These are phyloP conservation scores for Chaenogobius annularis DNA, from an alignment of 2,113 vertebrate genomes.

Conservation along the genomic window DNA sequence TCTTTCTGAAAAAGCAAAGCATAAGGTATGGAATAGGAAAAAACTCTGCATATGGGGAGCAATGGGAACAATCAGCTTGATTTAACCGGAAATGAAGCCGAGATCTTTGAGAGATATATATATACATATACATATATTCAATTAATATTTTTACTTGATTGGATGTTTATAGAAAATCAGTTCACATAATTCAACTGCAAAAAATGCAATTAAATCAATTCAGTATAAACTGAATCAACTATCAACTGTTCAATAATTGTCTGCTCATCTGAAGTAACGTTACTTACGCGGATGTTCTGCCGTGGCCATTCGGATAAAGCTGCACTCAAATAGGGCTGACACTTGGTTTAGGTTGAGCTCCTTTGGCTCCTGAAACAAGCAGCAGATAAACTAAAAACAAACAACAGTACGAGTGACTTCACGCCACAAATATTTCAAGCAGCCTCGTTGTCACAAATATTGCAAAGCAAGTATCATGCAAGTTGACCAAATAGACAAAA, in stretches of 20 bases:
- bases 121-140: too few relatives aligned
- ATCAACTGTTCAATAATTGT: not conserved
- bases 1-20: too few relatives aligned
- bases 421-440: constrained; percentile 9
- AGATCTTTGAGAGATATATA: too few relatives aligned
- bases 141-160: too few relatives aligned
- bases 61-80: too few relatives aligned
- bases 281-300: constrained; percentile 64
- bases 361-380: not conserved
- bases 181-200: constrained; percentile 82
- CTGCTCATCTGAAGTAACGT: too few relatives aligned
- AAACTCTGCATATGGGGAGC: too few relatives aligned
- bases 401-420: constrained; percentile 17
- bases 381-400: not conserved
- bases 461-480: constrained; percentile 28
- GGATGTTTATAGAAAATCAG: too few relatives aligned
- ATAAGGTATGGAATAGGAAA: too few relatives aligned
- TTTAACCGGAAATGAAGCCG: too few relatives aligned
- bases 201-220: too few relatives aligned
- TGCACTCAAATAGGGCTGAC: not conserved
- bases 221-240: too few relatives aligned
- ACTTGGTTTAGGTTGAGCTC: not conserved
- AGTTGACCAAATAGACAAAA: not conserved
- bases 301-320: constrained; percentile 67
- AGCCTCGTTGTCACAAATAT: constrained; percentile 40